These are phyloP conservation scores for Parnassius smintheus DNA, from an alignment of 2,888 invertebrate genomes.

Conservation along the genomic window DNA sequence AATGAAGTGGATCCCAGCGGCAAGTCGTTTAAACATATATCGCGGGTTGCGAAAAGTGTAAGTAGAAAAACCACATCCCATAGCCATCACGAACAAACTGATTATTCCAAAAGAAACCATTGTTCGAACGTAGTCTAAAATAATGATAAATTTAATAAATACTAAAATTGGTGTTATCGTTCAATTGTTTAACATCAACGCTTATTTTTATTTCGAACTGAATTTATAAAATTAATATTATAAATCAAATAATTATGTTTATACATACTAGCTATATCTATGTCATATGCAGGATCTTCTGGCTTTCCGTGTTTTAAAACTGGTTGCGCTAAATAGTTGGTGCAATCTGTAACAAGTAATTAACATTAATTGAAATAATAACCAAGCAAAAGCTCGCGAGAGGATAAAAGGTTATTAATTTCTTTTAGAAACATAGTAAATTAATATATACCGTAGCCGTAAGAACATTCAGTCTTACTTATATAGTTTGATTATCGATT, in stretches of 20 bases:
- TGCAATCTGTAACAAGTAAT: constrained; percentile 64
- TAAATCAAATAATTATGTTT: not conserved
- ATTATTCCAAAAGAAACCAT: constrained; percentile 92
- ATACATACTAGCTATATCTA: constrained; percentile 69
- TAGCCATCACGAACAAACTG: constrained; percentile 88
- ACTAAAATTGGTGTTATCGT: too few species aligned
- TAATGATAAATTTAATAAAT: constrained; percentile 1
- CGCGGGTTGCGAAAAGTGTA: constrained; percentile 92
- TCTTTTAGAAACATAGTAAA: too few species aligned
- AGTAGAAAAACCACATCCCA: constrained; percentile 90
- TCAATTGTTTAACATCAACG: too few species aligned
- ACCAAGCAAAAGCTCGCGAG: too few species aligned
- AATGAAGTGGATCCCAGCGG: constrained; percentile 91
- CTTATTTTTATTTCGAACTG: too few species aligned
- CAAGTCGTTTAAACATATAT: constrained; percentile 93
- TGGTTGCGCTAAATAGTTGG: constrained; percentile 68
- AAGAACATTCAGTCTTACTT: too few species aligned
- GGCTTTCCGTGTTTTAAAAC: constrained; percentile 49
- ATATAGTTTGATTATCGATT: too few species aligned
- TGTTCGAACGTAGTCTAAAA: constrained; percentile 90
- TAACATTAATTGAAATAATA: not conserved
- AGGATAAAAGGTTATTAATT: too few species aligned
- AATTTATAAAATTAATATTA: too few species aligned
- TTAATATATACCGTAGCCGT: too few species aligned
- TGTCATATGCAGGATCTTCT: constrained; percentile 62